phyloP scores from a whole-genome alignment of 2,888 invertebrate species.

The Drosophila percnosoma region DNA sequence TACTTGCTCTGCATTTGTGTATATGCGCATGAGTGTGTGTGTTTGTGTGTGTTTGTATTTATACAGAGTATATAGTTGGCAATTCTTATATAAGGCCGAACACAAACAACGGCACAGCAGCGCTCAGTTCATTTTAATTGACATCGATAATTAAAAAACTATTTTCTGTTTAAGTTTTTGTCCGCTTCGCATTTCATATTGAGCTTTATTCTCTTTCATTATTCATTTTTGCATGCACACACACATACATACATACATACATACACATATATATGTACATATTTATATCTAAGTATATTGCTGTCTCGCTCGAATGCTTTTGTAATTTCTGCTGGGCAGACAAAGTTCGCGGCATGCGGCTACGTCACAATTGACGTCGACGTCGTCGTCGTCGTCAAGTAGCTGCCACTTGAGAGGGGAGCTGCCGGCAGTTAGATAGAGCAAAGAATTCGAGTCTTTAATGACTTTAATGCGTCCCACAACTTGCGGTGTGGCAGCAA shows the following conservation, averaged over 20 bases:
- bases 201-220: conserved; percentile 19
- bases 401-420: conserved; percentile 24
- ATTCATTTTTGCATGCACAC: background rate
- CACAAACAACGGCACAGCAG: conserved; percentile 45
- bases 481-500: conserved; percentile 30
- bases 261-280: background rate
- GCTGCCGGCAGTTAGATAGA: conserved; percentile 41
- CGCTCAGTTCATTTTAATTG: conserved; percentile 79
- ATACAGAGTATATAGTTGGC: conserved; percentile 34
- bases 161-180: conserved; percentile 61
- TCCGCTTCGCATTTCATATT: conserved; percentile 32
- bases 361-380: conserved; percentile 29
- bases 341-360: conserved; percentile 16
- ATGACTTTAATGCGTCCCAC: conserved; percentile 2
- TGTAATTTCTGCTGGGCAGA: conserved; percentile 9
- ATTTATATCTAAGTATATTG: background rate
- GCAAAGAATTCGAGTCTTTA: conserved; percentile 8
- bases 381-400: conserved; percentile 34
- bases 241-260: too few relatives aligned
- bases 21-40: conserved; percentile 7
- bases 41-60: conserved; percentile 6
- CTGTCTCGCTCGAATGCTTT: background rate
- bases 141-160: conserved; percentile 79
- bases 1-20: conserved; percentile 41
- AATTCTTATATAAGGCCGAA: conserved; percentile 59